These are phyloP conservation scores for Mesembrinibis cayennensis DNA, from an alignment of 2,113 vertebrate genomes.

Conservation along the genomic window DNA sequence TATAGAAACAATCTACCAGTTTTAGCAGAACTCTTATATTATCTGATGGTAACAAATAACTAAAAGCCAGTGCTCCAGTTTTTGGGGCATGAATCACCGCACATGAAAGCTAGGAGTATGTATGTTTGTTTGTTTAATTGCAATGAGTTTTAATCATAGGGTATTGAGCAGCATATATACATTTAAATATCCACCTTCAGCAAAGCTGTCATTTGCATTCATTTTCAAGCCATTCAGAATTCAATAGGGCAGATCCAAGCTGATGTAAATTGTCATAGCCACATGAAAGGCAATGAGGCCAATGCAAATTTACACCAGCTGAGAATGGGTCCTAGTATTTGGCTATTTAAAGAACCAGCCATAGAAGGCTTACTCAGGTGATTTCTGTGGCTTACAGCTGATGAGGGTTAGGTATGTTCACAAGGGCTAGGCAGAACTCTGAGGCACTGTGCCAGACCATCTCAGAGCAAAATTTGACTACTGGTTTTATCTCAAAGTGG, in stretches of 20 bases:
- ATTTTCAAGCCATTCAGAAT: neutral
- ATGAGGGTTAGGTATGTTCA: neutral
- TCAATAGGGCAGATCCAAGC: neutral
- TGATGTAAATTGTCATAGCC: neutral
- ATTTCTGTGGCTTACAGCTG: neutral
- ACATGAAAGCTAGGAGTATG: neutral
- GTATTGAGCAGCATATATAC: neutral
- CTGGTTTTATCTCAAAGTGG: neutral
- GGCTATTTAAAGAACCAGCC: neutral
- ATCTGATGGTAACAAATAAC: neutral
- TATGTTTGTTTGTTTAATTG: neutral
- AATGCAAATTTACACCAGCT: neutral
- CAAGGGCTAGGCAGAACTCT: neutral
- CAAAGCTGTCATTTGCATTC: neutral
- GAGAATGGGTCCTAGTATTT: no score
- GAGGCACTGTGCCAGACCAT: neutral
- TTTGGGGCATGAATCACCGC: neutral
- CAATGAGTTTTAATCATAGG: neutral
- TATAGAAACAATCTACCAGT: neutral
- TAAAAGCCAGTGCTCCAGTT: fast-evolving
- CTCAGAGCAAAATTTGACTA: neutral
- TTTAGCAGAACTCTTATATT: neutral
- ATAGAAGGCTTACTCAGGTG: neutral
- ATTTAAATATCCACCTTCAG: neutral
- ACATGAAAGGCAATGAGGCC: neutral